Conservation (phyloP, 2,888 invertebrate genomes). For the Julus scanicus region DNA sequence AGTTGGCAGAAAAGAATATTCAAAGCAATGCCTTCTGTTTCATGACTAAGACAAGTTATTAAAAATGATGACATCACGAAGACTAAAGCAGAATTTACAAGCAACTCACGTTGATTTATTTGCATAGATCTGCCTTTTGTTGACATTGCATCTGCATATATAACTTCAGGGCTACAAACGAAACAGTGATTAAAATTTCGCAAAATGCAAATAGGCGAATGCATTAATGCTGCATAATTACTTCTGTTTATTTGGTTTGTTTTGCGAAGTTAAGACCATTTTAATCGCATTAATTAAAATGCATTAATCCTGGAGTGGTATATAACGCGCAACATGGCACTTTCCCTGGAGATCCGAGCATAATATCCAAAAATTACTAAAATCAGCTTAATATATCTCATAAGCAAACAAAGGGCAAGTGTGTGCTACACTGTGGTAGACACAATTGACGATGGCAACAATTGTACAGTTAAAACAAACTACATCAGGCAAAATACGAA, state of each 20-base stretch:
- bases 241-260: constrained; percentile 41
- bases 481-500: constrained; percentile 12
- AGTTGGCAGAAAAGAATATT: background rate
- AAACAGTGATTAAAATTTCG: constrained; percentile 43
- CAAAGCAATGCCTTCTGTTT: background rate
- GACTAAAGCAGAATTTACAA: background rate
- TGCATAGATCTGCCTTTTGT: constrained; percentile 22
- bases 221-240: constrained; percentile 43
- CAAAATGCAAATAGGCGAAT: constrained; percentile 37
- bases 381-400: constrained; percentile 45
- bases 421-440: constrained; percentile 29
- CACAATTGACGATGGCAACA: background rate
- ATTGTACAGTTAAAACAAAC: background rate
- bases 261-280: constrained; percentile 35
- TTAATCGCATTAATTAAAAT: constrained; percentile 47
- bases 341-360: constrained; percentile 23
- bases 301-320: constrained; percentile 15
- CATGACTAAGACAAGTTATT: background rate
- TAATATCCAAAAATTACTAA: constrained; percentile 38
- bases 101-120: constrained; percentile 31
- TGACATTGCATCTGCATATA: constrained; percentile 40
- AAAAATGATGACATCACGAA: background rate
- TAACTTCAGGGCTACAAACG: constrained; percentile 4
- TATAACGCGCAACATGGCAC: constrained; percentile 11
- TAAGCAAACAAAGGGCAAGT: constrained; percentile 40